A percentile compares a stretch with the other conserved stretches of the same genome.
Conservation (phyloP, 2,113 vertebrate genomes). For the Malurus cyaneus region DNA sequence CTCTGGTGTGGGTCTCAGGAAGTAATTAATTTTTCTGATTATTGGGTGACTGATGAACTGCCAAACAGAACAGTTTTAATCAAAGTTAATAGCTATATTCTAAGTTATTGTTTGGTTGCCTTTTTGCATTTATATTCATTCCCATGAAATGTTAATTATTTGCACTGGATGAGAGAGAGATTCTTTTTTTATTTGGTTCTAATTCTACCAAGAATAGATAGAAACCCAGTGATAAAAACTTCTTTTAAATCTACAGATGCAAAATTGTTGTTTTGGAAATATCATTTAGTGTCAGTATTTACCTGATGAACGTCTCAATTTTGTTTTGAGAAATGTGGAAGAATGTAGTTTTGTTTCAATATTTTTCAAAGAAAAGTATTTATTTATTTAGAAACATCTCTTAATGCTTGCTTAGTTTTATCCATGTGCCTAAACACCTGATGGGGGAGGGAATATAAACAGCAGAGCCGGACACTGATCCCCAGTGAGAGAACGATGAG, state of each 20-base stretch:
- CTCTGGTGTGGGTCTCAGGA: not conserved
- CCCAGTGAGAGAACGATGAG: not conserved
- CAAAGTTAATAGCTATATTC: not conserved
- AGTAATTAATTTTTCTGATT: slow-evolving; percentile 7
- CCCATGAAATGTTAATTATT: not conserved
- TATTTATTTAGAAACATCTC: not conserved
- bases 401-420: not conserved
- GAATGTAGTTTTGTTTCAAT: not conserved
- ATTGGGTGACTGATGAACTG: not conserved
- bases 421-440: not conserved
- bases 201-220: not conserved
- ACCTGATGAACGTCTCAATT: not conserved
- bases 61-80: not conserved
- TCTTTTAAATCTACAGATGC: not conserved
- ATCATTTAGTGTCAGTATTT: not conserved
- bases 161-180: not conserved
- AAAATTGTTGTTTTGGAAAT: not conserved
- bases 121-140: not conserved
- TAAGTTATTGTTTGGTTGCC: not conserved
- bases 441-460: not conserved
- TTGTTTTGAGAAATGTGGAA: not conserved
- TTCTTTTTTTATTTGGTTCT: not conserved
- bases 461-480: not conserved
- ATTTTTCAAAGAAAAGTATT: not conserved
- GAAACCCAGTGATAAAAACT: not conserved